Evolutionary conservation across 2,797 vertebrate species (phyloP), one percentile per base, ranked within the genome.

Genomic region (Spheniscus humboldti): DNA sequence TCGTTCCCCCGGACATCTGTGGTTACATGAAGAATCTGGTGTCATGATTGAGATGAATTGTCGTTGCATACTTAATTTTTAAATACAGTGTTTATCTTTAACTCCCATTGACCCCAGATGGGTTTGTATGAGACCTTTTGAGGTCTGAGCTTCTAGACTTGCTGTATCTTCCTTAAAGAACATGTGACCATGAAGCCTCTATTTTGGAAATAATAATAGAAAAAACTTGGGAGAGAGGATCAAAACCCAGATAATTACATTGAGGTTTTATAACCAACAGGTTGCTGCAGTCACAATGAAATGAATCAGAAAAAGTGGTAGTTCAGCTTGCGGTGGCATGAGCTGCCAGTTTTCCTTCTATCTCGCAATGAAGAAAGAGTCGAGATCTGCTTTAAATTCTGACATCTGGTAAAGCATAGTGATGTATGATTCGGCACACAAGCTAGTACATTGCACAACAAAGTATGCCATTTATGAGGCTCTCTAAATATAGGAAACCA

Each of bases 401-500:
- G 93, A 90, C 88, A 60, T 71, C 77, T 93, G 92, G 76, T 94
- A 89, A 91, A 90, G 80, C 2, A 0, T 20, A 80, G 71, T 94
- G 92, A 95, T 96, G 64, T 92, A 92, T 82, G 83, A 69, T 86
- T 84, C 3, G 6, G 47, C 83, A 93, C 90, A 84, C 90, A 64
- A 76, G 74, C 92, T 80, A 60, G 11, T 73, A 88, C 95, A 89
- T 63, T 90, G 88, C 92, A 96, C 95, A 95, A 86, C 95, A 93
- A 92, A 86, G 74, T 97, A 43, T 92, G 86, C 82, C 93, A 85
- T 97, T 96, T 96, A 94, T 92, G 94, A 96, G 95, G 81, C 88
- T 95, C 97, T 96, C 92, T 92, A 93, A 97, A 95, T 90, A 96
- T 77, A 96, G 88, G 83, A 94, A 97, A 97, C 88, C 88, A 76